A percentile compares a stretch with the other conserved stretches of the same genome.
Conservation (phyloP, 2,888 invertebrate genomes). For the Drosophila subquinaria region DNA sequence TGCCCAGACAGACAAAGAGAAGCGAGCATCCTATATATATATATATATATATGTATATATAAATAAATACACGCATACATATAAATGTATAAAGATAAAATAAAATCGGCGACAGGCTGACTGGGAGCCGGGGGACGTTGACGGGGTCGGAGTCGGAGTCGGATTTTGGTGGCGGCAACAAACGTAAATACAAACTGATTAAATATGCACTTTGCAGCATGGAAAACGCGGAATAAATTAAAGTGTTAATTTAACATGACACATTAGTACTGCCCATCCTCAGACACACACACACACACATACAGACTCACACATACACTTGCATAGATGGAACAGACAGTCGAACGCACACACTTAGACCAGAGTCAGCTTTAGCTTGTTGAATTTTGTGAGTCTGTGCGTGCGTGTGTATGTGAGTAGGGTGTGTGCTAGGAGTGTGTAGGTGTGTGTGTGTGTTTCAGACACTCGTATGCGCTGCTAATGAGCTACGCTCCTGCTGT, state of each 20-base stretch:
- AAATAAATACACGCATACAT: slow-evolving; percentile 1
- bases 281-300: slow-evolving; percentile 14
- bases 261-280: slow-evolving; percentile 75
- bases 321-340: slow-evolving; percentile 21
- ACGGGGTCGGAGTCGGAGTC: neutral
- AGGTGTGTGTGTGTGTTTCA: slow-evolving; percentile 36
- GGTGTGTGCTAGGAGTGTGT: slow-evolving; percentile 15
- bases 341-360: slow-evolving; percentile 42
- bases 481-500: slow-evolving; percentile 55
- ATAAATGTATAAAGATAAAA: neutral
- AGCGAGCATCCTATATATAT: slow-evolving; percentile 20
- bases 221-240: slow-evolving; percentile 82
- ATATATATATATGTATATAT: slow-evolving; percentile 16
- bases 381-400: slow-evolving; percentile 35
- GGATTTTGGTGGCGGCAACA: slow-evolving; percentile 42
- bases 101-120: slow-evolving; percentile 30
- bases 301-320: slow-evolving; percentile 19
- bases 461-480: slow-evolving; percentile 57
- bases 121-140: neutral
- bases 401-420: slow-evolving; percentile 18
- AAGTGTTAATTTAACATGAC: slow-evolving; percentile 83
- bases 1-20: slow-evolving; percentile 36
- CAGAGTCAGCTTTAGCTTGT: slow-evolving; percentile 57
- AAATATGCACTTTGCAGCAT: slow-evolving; percentile 81
- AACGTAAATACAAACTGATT: slow-evolving; percentile 79